These are phyloP conservation scores for Pangasius larnaudii DNA, from an alignment of 2,797 vertebrate species.

Conservation along the genomic window DNA sequence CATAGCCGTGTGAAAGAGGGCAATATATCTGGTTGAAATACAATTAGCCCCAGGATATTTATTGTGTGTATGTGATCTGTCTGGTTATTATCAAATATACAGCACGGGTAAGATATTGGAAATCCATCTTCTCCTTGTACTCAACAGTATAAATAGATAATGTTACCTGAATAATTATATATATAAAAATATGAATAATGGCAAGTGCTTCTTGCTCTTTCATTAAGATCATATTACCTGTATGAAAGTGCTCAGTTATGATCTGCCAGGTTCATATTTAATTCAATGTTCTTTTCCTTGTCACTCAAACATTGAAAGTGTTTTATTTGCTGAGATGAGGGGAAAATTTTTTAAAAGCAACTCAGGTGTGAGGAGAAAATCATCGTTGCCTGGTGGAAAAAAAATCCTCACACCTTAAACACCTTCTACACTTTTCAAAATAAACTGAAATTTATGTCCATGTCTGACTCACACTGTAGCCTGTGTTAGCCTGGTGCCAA, in stretches of 20 bases:
- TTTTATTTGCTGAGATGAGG: constrained; percentile 43
- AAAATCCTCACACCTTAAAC: constrained; percentile 42
- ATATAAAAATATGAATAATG: constrained; percentile 28
- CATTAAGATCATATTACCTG: constrained; percentile 49
- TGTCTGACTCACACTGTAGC: constrained; percentile 40
- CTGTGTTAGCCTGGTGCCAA: constrained; percentile 26
- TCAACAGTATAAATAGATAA: constrained; percentile 40
- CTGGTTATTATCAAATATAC: constrained; percentile 29
- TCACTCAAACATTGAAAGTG: constrained; percentile 26
- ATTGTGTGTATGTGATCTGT: constrained; percentile 20
- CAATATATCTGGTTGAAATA: constrained; percentile 21
- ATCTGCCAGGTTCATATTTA: constrained; percentile 46
- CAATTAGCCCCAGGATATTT: constrained; percentile 27
- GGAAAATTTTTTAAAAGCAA: constrained; percentile 27
- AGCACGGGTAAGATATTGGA: constrained; percentile 41
- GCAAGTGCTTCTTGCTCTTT: constrained; percentile 30
- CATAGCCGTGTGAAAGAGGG: constrained; percentile 12
- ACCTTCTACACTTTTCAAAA: constrained; percentile 45
- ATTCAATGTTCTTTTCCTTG: constrained; percentile 48
- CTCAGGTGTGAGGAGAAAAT: constrained; percentile 49
- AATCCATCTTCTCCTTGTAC: constrained; percentile 24
- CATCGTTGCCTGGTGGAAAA: constrained; percentile 36
- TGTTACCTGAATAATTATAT: constrained; percentile 33
- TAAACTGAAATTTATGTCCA: constrained; percentile 39
- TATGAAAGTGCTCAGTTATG: constrained; percentile 45